Percentiles rank a stretch among this genome's conserved stretches.
Evolutionary conservation across 2,113 vertebrate species (phyloP).

Genomic region (Crocuta crocuta): DNA sequence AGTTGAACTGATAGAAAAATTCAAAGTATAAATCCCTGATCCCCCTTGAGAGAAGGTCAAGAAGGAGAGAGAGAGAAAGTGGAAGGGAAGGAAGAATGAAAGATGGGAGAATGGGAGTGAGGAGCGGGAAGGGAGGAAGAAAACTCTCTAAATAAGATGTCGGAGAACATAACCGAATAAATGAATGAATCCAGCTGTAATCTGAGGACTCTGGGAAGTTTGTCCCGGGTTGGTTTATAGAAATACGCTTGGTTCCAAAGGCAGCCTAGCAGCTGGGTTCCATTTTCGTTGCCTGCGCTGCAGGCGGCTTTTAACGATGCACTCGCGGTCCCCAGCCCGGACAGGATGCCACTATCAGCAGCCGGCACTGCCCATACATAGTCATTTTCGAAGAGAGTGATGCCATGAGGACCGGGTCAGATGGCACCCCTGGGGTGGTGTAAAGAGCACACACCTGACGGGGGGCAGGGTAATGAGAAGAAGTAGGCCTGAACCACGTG

Average conservation of each 20-base stretch:
- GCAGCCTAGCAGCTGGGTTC: not conserved
- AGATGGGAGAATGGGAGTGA: not conserved
- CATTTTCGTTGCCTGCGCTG: not conserved
- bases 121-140: not conserved
- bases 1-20: not conserved
- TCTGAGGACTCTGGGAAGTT: not conserved
- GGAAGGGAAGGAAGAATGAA: not conserved
- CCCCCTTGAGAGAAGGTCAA: rapidly evolving
- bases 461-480: too few relatives aligned
- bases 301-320: not conserved
- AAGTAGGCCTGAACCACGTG: rapidly evolving
- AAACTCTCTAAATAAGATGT: not conserved
- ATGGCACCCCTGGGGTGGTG: rapidly evolving
- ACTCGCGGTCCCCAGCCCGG: not conserved
- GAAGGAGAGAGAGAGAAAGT: not conserved
- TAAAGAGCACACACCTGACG: not conserved
- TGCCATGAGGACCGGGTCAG: too few relatives aligned
- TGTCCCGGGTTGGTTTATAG: not conserved
- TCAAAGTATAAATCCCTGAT: not conserved
- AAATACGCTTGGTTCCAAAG: not conserved
- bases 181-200: not conserved
- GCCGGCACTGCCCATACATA: rapidly evolving
- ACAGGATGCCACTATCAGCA: not conserved
- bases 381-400: not conserved
- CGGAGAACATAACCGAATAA: not conserved